phyloP scores from a whole-genome alignment of 2,113 vertebrate genomes.

The Cephalopterus ornatus region DNA sequence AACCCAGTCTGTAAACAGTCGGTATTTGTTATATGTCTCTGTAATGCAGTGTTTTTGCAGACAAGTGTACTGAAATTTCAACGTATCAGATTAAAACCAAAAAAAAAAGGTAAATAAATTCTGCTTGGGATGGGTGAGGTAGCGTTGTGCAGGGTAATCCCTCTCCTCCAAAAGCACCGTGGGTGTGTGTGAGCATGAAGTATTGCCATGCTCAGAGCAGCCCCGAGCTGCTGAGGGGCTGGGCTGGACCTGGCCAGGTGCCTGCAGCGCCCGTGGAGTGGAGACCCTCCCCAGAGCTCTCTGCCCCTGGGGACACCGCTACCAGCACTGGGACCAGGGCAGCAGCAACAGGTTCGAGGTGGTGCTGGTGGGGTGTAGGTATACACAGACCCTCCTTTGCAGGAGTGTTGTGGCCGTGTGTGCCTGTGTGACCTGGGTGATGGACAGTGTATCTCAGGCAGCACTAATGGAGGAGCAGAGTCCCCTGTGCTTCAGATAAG shows the following conservation, averaged over 20 bases:
- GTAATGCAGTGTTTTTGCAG: constrained; percentile 7
- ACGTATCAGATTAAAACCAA: constrained; percentile 36
- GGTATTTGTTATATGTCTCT: constrained; percentile 12
- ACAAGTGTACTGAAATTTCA: constrained; percentile 22
- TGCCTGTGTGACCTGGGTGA: neutral
- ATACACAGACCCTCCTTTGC: neutral
- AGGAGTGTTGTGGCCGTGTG: neutral
- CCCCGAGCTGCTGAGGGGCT: neutral
- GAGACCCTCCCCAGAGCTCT: neutral
- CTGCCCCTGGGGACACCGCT: neutral
- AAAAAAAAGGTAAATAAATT: neutral
- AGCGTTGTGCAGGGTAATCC: neutral
- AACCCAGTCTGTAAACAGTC: constrained; percentile 43
- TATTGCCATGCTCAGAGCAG: neutral
- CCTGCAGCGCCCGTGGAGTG: neutral
- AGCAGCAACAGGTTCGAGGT: neutral
- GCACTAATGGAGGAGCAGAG: neutral
- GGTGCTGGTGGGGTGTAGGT: neutral
- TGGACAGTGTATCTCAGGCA: neutral
- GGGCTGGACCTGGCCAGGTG: neutral
- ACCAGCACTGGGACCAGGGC: neutral
- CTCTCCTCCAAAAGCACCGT: neutral
- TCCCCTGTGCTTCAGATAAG: neutral
- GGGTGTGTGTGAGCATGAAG: neutral
- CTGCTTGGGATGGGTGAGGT: neutral